Evolutionary conservation across 2,113 vertebrate genomes (phyloP), one percentile per base, ranked within the genome.

Genomic region (Sterrhoptilus dennistouni): DNA sequence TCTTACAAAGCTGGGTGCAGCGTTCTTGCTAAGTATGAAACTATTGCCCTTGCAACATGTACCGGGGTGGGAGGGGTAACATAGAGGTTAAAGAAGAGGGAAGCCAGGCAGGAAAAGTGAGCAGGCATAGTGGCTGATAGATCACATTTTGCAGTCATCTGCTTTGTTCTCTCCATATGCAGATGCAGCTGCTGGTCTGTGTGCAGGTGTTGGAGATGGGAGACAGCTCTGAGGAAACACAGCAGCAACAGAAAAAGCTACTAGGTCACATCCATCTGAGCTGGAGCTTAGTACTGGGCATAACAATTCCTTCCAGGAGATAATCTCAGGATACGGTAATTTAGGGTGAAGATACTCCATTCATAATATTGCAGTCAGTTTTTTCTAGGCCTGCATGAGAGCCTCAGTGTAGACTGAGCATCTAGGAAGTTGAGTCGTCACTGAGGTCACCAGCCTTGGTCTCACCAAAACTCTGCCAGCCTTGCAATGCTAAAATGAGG

Each of bases 41-140:
- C 35, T 5, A 42, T 38, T 71, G 5, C 17, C 9, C 13, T 79
- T 86, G 59, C 11, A 50, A 0, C 8, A 0, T 5, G 27, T 42
- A 49, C 20, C 0, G 0, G 18, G 8, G 11, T 3, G 12, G 38
- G 38, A n/a, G 20, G n/a, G 14, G 6, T 74, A n/a, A 25, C 22
- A 21, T 29, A 64, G 42, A 79, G 8, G 8, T 33, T 81, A 47
- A 86, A 28, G 29, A 75, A 64, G 21, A 44, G 28, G 9, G 16
- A 50, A 92, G 35, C 19, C 28, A 40, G 36, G 31, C 74, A 93
- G 40, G 54, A 61, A 16, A 49, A 74, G 21, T 29, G 50, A 56
- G 72, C 21, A 27, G 27, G 8, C 3, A 1, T 22, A 72, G 63
- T 45, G 33, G 12, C 21, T 44, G 42, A 45, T 45, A 70, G 28